A percentile compares a stretch with the other conserved stretches of the same genome.
These are phyloP conservation scores for Blennius ocellaris DNA, from an alignment of 2,113 vertebrate species.

Conservation along the genomic window DNA sequence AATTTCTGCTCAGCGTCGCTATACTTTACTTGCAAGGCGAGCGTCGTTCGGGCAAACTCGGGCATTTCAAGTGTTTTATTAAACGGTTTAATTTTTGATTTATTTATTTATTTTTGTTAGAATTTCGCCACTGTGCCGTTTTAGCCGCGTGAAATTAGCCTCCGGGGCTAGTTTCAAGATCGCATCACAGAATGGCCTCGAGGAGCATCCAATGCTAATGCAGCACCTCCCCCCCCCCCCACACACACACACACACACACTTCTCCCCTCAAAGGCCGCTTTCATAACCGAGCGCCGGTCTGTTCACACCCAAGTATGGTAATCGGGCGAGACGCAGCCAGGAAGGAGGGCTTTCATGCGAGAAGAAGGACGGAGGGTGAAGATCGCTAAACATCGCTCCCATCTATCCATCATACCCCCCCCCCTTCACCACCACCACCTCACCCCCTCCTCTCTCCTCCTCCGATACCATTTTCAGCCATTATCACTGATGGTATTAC, in stretches of 20 bases:
- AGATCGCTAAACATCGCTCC: constrained; percentile 38
- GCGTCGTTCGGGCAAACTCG: not conserved
- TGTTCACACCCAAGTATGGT: constrained; percentile 60
- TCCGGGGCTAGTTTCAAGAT: constrained; percentile 20
- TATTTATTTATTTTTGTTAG: not conserved
- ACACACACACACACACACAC: constrained; percentile 15
- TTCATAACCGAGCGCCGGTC: constrained; percentile 44
- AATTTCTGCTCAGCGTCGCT: constrained; percentile 52
- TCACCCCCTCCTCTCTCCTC: constrained; percentile 52
- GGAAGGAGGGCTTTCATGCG: constrained; percentile 22
- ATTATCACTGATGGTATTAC: constrained; percentile 72
- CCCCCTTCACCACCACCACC: too few species aligned
- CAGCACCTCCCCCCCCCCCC: not conserved
- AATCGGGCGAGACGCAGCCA: constrained; percentile 38
- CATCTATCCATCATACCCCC: constrained; percentile 64
- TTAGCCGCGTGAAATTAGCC: constrained; percentile 22
- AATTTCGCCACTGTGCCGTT: constrained; percentile 10
- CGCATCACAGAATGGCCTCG: not conserved
- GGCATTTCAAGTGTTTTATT: constrained; percentile 17
- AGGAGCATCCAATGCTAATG: constrained; percentile 64
- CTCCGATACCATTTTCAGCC: constrained; percentile 62
- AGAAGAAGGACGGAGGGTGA: constrained; percentile 48
- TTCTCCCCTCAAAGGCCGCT: constrained; percentile 41
- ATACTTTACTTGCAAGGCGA: constrained; percentile 13
- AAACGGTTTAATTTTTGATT: too few species aligned